A percentile compares a stretch with the other conserved stretches of the same genome.
phyloP scores from a whole-genome alignment of 2,888 invertebrate species.

The Papilio protenor region DNA sequence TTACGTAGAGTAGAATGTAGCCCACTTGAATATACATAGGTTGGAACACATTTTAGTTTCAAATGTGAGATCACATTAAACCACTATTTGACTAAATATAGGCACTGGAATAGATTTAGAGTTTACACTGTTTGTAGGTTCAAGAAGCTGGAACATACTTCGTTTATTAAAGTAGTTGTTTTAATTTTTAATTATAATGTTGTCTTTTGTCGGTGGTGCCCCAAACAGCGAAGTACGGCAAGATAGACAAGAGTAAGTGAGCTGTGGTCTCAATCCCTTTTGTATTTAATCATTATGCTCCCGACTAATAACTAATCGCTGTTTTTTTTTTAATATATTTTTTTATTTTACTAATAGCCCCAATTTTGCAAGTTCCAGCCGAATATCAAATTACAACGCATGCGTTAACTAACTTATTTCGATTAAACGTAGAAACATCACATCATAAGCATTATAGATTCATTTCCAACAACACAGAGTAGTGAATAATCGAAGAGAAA shows the following conservation, averaged over 20 bases:
- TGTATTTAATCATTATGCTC: slow-evolving; percentile 75
- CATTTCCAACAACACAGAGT: slow-evolving; percentile 17
- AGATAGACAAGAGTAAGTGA: slow-evolving; percentile 82
- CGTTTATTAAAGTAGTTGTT: slow-evolving; percentile 31
- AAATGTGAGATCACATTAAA: slow-evolving; percentile 22
- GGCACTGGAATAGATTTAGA: slow-evolving; percentile 34
- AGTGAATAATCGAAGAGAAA: neutral
- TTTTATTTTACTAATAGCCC: slow-evolving; percentile 73
- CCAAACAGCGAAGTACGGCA: slow-evolving; percentile 83
- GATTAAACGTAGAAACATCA: slow-evolving; percentile 45
- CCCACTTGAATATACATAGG: slow-evolving; percentile 27
- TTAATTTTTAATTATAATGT: slow-evolving; percentile 72
- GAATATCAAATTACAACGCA: slow-evolving; percentile 68
- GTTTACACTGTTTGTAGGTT: slow-evolving; percentile 22
- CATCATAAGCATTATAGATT: slow-evolving; percentile 27
- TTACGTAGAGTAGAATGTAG: slow-evolving; percentile 36
- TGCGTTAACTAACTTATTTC: slow-evolving; percentile 62
- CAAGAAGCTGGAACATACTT: slow-evolving; percentile 45
- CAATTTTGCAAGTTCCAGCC: slow-evolving; percentile 67
- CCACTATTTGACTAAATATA: slow-evolving; percentile 29
- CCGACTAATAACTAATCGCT: slow-evolving; percentile 80
- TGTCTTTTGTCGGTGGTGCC: slow-evolving; percentile 85
- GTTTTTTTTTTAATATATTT: slow-evolving; percentile 53
- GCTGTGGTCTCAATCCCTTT: slow-evolving; percentile 83
- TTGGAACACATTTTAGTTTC: slow-evolving; percentile 30